Evolutionary conservation across 2,113 vertebrate species (phyloP).

Genomic region (Rhabdornis inornatus): DNA sequence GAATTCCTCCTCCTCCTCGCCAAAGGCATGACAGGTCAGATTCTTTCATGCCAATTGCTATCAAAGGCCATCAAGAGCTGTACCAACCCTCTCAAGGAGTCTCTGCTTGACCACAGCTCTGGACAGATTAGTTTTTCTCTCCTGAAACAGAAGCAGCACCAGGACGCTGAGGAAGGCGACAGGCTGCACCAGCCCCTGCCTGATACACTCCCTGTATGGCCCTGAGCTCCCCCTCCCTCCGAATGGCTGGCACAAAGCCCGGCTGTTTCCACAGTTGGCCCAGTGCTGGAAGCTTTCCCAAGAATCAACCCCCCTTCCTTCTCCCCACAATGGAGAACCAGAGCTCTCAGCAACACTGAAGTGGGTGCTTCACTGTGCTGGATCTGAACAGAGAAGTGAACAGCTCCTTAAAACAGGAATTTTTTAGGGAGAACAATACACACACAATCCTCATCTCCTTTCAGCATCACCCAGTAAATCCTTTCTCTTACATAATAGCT

Average conservation of each 20-base stretch:
- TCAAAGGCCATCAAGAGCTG: neutral
- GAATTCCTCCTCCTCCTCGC: neutral
- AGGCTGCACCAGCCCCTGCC: slow-evolving; percentile 18
- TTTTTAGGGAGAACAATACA: neutral
- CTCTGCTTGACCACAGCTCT: neutral
- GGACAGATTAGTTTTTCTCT: neutral
- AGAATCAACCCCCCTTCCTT: neutral
- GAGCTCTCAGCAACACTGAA: neutral
- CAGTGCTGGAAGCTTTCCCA: slow-evolving; percentile 23
- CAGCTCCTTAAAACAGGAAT: neutral
- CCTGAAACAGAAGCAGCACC: neutral
- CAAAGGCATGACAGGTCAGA: neutral
- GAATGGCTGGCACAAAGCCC: neutral
- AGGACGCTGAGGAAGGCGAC: neutral
- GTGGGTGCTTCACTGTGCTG: neutral
- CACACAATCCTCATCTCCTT: neutral
- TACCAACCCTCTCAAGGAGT: neutral
- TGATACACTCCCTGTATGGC: neutral
- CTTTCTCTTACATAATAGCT: neutral
- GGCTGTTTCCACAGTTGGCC: slow-evolving; percentile 1
- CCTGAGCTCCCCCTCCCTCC: neutral
- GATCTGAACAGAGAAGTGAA: neutral
- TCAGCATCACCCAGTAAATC: neutral
- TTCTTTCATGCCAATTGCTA: neutral
- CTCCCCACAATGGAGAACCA: neutral